A percentile compares a stretch with the other conserved stretches of the same genome.
Evolutionary conservation across 2,888 invertebrate genomes (phyloP).

Genomic region (Cosmorhoe ocellata): DNA sequence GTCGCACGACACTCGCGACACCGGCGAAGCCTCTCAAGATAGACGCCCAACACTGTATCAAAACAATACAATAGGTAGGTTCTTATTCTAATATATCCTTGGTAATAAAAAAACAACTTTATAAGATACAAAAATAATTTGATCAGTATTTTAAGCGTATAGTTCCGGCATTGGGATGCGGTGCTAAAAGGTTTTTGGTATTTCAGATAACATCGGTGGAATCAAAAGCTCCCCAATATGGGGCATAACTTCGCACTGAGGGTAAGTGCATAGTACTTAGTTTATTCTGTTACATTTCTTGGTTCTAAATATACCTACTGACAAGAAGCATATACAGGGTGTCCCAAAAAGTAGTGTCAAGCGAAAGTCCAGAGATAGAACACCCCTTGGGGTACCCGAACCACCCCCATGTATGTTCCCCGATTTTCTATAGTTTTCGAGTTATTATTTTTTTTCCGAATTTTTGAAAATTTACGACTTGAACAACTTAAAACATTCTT

Average conservation of each 20-base stretch:
- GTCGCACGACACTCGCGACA: slow-evolving; percentile 62
- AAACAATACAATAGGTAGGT: slow-evolving; percentile 38
- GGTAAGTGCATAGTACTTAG: slow-evolving; percentile 54
- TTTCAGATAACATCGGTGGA: slow-evolving; percentile 49
- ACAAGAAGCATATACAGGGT: too few relatives aligned
- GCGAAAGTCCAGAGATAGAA: too few relatives aligned
- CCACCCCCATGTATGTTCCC: too few relatives aligned
- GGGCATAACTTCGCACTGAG: slow-evolving; percentile 57
- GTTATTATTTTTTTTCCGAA: too few relatives aligned
- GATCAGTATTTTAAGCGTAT: not conserved
- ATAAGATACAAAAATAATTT: not conserved
- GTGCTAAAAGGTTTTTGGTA: slow-evolving; percentile 18
- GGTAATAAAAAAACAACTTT: not conserved
- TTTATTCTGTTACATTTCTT: not conserved
- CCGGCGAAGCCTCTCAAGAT: slow-evolving; percentile 50
- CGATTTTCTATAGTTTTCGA: too few relatives aligned
- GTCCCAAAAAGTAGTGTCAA: too few relatives aligned
- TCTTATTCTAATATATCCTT: not conserved
- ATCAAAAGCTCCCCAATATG: slow-evolving; percentile 64
- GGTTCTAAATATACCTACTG: too few relatives aligned
- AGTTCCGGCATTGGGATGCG: not conserved
- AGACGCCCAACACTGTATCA: slow-evolving; percentile 30
- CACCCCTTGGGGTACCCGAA: too few relatives aligned
- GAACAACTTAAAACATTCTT: too few relatives aligned
- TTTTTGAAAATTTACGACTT: too few relatives aligned